These are phyloP conservation scores for Sericinus montela DNA, from an alignment of 2,888 invertebrate species.

Conservation along the genomic window DNA sequence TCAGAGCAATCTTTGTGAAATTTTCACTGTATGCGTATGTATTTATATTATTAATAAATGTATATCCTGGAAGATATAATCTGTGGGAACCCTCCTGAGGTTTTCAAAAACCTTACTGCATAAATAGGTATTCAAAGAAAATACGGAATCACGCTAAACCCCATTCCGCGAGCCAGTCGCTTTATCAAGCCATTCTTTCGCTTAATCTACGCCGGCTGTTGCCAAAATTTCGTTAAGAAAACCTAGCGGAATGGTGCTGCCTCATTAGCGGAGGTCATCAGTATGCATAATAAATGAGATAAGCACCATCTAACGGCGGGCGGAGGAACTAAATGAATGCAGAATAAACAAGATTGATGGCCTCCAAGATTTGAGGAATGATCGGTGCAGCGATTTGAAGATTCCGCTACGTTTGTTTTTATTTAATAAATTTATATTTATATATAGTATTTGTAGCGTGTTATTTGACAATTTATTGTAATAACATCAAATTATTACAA, in stretches of 20 bases:
- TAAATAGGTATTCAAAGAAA: constrained; percentile 5
- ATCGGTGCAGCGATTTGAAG: constrained; percentile 13
- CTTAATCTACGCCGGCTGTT: constrained; percentile 54
- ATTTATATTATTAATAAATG: too few species aligned
- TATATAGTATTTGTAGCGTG: too few species aligned
- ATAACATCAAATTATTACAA: too few species aligned
- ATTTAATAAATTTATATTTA: neutral
- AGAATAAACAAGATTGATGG: constrained; percentile 48
- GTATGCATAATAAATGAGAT: constrained; percentile 88
- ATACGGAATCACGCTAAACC: constrained; percentile 12
- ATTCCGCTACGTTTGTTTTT: constrained; percentile 16
- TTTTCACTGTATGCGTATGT: too few species aligned
- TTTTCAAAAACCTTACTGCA: neutral
- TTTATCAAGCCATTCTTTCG: constrained; percentile 57
- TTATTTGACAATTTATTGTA: too few species aligned
- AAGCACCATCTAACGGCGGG: constrained; percentile 61
- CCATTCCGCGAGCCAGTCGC: constrained; percentile 22
- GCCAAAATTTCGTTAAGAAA: constrained; percentile 64
- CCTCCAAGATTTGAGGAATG: constrained; percentile 25
- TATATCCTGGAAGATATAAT: neutral
- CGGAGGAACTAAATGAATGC: constrained; percentile 55
- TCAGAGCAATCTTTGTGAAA: too few species aligned
- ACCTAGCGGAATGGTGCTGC: constrained; percentile 42
- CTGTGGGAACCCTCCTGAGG: neutral
- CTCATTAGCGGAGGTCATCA: constrained; percentile 86